Percentiles rank a stretch among this genome's conserved stretches.
These are phyloP conservation scores for Eupristina koningsbergeri DNA, from an alignment of 1,140 invertebrate genomes.

Conservation along the genomic window DNA sequence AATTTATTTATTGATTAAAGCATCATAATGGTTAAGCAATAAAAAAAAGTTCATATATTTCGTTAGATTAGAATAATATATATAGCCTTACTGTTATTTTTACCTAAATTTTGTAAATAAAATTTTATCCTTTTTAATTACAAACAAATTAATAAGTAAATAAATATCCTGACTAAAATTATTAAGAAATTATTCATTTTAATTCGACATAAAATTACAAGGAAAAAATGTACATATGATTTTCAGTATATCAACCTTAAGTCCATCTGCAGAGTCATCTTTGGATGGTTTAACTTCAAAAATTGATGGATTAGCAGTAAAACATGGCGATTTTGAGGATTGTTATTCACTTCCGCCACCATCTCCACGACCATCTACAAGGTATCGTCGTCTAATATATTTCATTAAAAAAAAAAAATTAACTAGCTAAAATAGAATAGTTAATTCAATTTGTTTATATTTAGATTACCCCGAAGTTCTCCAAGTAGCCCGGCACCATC, in stretches of 20 bases:
- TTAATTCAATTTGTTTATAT: neutral
- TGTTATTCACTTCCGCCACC: slow-evolving; percentile 68
- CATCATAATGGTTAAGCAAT: no score
- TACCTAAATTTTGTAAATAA: no score
- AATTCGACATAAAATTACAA: no score
- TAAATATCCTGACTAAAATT: no score
- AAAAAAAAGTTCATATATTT: no score
- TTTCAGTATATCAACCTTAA: slow-evolving; percentile 65
- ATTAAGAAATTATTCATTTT: no score
- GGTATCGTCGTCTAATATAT: slow-evolving; percentile 52
- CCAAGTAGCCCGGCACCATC: slow-evolving; percentile 81
- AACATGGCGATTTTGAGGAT: slow-evolving; percentile 69
- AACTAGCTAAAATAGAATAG: neutral
- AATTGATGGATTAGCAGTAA: slow-evolving; percentile 67
- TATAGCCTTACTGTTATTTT: no score
- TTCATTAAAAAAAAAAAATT: neutral
- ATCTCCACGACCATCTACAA: slow-evolving; percentile 68
- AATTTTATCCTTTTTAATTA: no score
- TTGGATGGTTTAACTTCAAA: slow-evolving; percentile 68
- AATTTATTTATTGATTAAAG: no score
- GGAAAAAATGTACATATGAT: neutral
- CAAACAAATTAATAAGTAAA: no score
- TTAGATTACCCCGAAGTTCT: slow-evolving; percentile 79
- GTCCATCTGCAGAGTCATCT: slow-evolving; percentile 68
- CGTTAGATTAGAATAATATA: no score